Percentiles rank a stretch among this genome's conserved stretches.
Conservation (phyloP, 2,797 vertebrate genomes). For the Cynodonichthys magdalenae region DNA sequence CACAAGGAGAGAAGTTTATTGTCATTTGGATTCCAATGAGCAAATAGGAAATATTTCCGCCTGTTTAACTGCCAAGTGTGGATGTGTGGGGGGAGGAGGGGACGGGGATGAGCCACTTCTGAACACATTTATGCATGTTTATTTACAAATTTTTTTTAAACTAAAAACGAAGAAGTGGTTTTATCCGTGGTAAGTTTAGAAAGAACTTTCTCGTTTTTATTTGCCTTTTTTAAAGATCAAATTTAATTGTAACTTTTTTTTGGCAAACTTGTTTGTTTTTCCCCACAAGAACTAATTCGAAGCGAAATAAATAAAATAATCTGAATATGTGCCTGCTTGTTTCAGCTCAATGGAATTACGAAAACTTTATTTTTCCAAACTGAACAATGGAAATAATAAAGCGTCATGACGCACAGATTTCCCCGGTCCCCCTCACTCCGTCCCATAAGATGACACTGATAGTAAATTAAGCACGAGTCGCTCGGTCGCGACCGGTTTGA, state of each 20-base stretch:
- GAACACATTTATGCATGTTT: not conserved
- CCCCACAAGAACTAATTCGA: not conserved
- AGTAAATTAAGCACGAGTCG: slow-evolving; percentile 94
- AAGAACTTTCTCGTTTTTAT: too few species aligned
- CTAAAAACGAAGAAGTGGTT: not conserved
- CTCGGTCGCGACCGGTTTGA: slow-evolving; percentile 87
- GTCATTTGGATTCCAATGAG: slow-evolving; percentile 89
- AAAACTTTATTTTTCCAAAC: too few species aligned
- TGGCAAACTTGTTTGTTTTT: too few species aligned
- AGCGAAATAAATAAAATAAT: not conserved
- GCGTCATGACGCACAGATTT: slow-evolving; percentile 35
- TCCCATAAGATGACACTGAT: slow-evolving; percentile 84
- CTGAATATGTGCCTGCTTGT: not conserved
- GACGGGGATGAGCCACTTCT: not conserved
- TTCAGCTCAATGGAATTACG: not conserved
- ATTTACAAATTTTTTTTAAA: not conserved
- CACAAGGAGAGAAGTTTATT: slow-evolving; percentile 84
- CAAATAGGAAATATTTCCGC: not conserved
- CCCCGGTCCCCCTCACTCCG: not conserved
- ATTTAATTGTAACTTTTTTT: too few species aligned
- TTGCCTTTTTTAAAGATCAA: not conserved
- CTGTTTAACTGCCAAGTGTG: slow-evolving; percentile 30
- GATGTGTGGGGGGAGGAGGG: too few species aligned
- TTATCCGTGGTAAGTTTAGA: not conserved
- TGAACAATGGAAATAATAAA: slow-evolving; percentile 37